These are phyloP conservation scores for Sebastes vulpes DNA, from an alignment of 2,797 vertebrate species.

Conservation along the genomic window DNA sequence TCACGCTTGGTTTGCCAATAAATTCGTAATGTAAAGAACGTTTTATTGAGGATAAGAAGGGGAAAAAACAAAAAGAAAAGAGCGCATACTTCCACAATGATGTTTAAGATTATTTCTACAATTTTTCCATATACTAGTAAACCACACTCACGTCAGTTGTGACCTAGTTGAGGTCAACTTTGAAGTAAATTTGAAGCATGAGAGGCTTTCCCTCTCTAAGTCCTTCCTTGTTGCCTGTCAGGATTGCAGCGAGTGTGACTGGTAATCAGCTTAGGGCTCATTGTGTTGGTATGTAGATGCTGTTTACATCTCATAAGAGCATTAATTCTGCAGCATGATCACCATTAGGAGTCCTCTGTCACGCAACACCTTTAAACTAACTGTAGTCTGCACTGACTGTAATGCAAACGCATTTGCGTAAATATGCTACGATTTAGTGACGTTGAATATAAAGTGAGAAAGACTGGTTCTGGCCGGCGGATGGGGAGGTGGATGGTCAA, in stretches of 20 bases:
- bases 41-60: constrained; percentile 1
- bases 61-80: not conserved
- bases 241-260: constrained; percentile 60
- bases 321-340: constrained; percentile 62
- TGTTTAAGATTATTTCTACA: not conserved
- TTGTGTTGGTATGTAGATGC: constrained; percentile 61
- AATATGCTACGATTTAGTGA: no score
- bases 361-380: constrained; percentile 48
- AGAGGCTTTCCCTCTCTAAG: constrained; percentile 46
- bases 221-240: constrained; percentile 37
- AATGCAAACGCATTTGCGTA: no score
- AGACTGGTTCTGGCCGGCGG: no score
- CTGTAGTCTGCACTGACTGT: not conserved
- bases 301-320: constrained; percentile 69
- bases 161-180: constrained; percentile 46
- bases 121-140: constrained; percentile 16
- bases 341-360: constrained; percentile 40
- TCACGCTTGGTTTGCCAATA: constrained; percentile 18
- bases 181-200: constrained; percentile 39
- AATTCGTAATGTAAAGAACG: not conserved
- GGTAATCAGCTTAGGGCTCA: constrained; percentile 73
- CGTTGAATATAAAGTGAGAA: no score
- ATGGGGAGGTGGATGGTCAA: no score
- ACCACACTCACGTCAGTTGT: constrained; percentile 6
- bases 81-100: not conserved